phyloP scores from a whole-genome alignment of 2,888 invertebrate species.

The Nesidiocoris tenuis region DNA sequence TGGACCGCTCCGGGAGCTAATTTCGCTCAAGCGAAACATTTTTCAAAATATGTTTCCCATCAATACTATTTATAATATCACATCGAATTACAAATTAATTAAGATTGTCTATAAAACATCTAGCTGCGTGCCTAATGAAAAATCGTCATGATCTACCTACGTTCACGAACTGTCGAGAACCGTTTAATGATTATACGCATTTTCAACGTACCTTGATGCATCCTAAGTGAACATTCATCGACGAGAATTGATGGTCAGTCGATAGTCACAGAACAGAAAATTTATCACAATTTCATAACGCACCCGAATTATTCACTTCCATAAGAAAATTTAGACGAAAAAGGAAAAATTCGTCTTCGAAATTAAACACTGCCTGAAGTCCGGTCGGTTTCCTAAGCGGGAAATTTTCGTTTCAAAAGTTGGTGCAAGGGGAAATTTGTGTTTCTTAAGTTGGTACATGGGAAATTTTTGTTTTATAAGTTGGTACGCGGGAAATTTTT shows the following conservation, averaged over 20 bases:
- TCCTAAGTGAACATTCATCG: neutral
- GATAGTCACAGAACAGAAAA: neutral
- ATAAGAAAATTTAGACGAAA: too few relatives aligned
- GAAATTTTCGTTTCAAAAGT: too few relatives aligned
- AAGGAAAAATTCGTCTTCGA: too few relatives aligned
- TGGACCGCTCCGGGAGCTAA: too few relatives aligned
- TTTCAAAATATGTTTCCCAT: conserved; percentile 24
- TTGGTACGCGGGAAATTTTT: too few relatives aligned
- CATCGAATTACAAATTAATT: conserved; percentile 50
- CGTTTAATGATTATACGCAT: neutral
- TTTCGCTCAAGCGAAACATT: neutral
- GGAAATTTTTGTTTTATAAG: too few relatives aligned
- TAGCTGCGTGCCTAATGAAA: conserved; percentile 48
- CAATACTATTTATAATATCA: conserved; percentile 48
- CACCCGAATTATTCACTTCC: neutral
- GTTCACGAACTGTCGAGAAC: neutral
- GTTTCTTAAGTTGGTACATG: too few relatives aligned
- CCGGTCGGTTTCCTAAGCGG: too few relatives aligned
- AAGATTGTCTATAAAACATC: conserved; percentile 51
- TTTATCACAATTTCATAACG: neutral
- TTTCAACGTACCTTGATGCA: neutral
- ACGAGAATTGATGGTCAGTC: too few relatives aligned
- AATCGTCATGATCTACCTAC: neutral
- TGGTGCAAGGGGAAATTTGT: too few relatives aligned
- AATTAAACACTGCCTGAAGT: too few relatives aligned